Percentiles rank a stretch among this genome's conserved stretches.
phyloP scores from a whole-genome alignment of 2,113 vertebrate species.

The Odontophorus gujanensis region DNA sequence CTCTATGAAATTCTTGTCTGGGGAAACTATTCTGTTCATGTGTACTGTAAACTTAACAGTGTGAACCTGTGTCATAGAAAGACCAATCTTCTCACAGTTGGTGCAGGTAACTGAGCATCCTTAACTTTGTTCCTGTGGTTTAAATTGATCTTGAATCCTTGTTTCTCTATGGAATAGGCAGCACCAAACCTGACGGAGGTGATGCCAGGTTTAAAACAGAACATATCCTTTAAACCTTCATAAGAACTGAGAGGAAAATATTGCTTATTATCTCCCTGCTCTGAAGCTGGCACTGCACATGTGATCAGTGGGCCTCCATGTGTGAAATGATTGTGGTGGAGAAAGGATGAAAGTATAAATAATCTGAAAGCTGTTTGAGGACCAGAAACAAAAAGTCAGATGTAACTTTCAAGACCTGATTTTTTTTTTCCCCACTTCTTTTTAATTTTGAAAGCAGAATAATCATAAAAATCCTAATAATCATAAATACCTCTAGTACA shows the following conservation, averaged over 20 bases:
- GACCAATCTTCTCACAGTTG: background rate
- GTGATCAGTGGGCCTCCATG: background rate
- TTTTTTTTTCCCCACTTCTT: background rate
- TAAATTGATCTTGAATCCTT: background rate
- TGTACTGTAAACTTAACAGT: background rate
- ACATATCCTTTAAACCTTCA: background rate
- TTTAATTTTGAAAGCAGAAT: background rate
- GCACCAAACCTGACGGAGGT: background rate
- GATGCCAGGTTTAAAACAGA: background rate
- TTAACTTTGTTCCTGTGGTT: background rate
- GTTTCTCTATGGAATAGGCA: background rate
- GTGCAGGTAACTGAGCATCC: background rate
- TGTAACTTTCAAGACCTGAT: background rate
- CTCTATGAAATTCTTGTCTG: background rate
- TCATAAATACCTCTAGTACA: background rate
- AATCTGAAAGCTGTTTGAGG: background rate
- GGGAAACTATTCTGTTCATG: conserved; percentile 44
- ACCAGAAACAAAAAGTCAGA: background rate
- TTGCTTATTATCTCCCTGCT: background rate
- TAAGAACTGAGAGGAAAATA: background rate
- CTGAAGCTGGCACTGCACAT: background rate
- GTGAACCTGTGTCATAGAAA: background rate
- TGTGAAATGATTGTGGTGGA: background rate
- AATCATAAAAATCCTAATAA: background rate
- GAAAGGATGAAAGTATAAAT: background rate